Base-by-base conservation (phyloP, 2,797 vertebrate genomes). In the Hemitrygon akajei region DNA sequence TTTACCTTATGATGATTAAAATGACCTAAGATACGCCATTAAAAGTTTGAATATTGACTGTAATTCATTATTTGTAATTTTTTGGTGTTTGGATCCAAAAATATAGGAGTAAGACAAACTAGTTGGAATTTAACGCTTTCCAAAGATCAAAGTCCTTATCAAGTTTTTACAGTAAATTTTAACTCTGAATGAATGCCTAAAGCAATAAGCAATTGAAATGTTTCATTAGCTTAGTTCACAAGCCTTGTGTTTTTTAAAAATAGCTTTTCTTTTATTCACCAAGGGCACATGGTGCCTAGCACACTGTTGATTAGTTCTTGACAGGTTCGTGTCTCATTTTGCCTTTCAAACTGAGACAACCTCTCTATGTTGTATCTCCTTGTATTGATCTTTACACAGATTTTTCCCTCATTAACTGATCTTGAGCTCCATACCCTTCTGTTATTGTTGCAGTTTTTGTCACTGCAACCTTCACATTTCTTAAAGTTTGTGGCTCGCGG, bases 401-500 rank as follows among this genome's bases (percentile, higher is more conserved):
- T 58, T 56, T 93, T 76, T 93, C 71, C 91, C 40, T 93, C 71
- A 93, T 93, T 93, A 93, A 27, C 71, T 93, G 91, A 93, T 76
- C 30, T 71, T 30, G 69, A 93, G 91, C 71, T 93, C 91, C 30
- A 40, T 76, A 58, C 27, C 40, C 71, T 93, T 76, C 91, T 56
- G 91, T 93, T 93, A 76, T 93, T 93, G 91, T 58, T 40, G 56
- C 63, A 89, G n/a, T 69, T 89, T 37, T 89, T 89, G 86, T 89
- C 86, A 89, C n/a, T n/a, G 71, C 71, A 76, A 93, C 37, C 91
- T 93, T 93, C 71, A 93, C 91, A 93, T 93, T 93, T 93, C 71
- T 93, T 27, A 93, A 76, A 69, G 86, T 76, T 6, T n/a, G 71
- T 93, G 40, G 18, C 47, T 76, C 34, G 22, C 75, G 69, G n/a